Percentiles rank a stretch among this genome's conserved stretches.
These are phyloP conservation scores for Sylvicola cinctus DNA, from an alignment of 2,888 invertebrate genomes.

Conservation along the genomic window DNA sequence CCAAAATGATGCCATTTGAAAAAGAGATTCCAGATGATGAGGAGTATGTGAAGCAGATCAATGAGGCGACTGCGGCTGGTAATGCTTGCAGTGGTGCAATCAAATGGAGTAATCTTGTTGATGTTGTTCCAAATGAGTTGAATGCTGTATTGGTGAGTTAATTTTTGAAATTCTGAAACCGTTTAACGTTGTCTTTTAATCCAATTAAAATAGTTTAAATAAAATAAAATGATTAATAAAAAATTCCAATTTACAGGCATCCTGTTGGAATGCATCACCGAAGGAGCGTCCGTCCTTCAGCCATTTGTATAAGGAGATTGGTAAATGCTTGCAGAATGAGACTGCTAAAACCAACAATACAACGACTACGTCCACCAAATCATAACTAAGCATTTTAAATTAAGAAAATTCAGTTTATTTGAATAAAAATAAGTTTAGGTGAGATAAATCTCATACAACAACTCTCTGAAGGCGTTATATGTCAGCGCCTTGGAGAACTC, in stretches of 20 bases:
- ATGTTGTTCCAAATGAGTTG: constrained; percentile 37
- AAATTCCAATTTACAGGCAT: constrained; percentile 11
- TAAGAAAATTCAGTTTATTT: too few relatives aligned
- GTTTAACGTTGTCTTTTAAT: neutral
- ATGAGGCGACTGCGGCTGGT: constrained; percentile 9
- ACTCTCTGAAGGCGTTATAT: too few relatives aligned
- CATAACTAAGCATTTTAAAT: too few relatives aligned
- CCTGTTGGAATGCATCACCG: constrained; percentile 22
- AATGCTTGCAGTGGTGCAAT: constrained; percentile 20
- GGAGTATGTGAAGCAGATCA: too few relatives aligned
- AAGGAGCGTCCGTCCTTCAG: constrained; percentile 26
- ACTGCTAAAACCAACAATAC: neutral
- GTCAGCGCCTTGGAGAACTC: too few relatives aligned
- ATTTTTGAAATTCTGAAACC: neutral
- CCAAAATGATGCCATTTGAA: constrained; percentile 50
- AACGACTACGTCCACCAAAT: too few relatives aligned
- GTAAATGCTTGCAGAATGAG: constrained; percentile 13
- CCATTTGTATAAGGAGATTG: constrained; percentile 22
- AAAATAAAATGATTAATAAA: neutral
- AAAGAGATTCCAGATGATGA: constrained; percentile 21
- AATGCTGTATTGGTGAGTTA: constrained; percentile 13
- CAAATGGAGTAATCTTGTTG: constrained; percentile 36
- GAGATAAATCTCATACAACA: too few relatives aligned
- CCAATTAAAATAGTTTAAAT: neutral
- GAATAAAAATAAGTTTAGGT: too few relatives aligned